Evolutionary conservation across 2,113 vertebrate genomes (phyloP).

Genomic region (Hipposideros armiger): DNA sequence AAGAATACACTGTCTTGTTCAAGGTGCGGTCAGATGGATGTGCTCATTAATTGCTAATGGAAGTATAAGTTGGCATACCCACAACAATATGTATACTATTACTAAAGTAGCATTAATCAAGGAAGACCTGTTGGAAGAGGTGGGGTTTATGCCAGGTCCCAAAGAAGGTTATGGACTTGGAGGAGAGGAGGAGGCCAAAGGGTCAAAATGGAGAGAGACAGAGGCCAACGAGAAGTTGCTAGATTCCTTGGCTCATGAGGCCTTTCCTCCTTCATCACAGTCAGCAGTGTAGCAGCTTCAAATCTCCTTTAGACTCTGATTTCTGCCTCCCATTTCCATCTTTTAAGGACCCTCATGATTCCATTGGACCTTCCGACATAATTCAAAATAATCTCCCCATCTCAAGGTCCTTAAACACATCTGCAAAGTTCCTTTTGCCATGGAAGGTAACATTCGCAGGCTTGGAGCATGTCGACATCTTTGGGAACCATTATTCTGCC

Average conservation of each 20-base stretch:
- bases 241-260: background rate
- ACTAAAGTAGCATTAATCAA: background rate
- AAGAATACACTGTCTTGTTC: background rate
- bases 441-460: background rate
- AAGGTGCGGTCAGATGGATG: background rate
- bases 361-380: background rate
- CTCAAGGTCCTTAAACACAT: background rate
- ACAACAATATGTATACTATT: background rate
- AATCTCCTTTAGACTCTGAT: background rate
- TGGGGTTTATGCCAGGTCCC: background rate
- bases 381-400: background rate
- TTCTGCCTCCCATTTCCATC: background rate
- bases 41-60: accelerated
- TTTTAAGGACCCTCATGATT: background rate
- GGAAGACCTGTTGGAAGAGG: background rate
- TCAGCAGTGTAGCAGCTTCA: background rate
- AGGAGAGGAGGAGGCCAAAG: background rate
- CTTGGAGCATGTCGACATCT: background rate
- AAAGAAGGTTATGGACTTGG: background rate
- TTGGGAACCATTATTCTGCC: background rate
- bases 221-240: background rate
- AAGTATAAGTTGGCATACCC: background rate
- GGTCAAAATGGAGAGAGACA: background rate
- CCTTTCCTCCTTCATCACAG: background rate
- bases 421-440: background rate